Evolutionary conservation across 2,888 invertebrate species (phyloP), one percentile per base, ranked within the genome.

Genomic region (Minunthozetes semirufus): DNA sequence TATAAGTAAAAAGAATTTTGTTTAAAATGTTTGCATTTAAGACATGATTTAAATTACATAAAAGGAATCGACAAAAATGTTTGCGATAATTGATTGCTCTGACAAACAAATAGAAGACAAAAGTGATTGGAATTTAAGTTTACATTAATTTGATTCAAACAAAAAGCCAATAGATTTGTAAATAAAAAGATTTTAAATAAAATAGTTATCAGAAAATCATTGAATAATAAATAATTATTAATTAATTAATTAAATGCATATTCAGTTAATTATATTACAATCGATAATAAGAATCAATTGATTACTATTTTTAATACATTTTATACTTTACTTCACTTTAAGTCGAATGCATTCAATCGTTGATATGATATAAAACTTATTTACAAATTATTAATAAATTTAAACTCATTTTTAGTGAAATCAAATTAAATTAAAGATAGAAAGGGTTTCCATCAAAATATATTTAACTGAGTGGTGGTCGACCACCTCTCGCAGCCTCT

Each of bases 401-500:
- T 5, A 22, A 25, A 56, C 1, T 25, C 6, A 22, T 56, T 22
- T 56, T 25, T 22, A n/a, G n/a, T 9, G 3, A 56, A 25, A 56
- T 19, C 11, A 13, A 50, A 22, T 56, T 56, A 19, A 9, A 56
- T 22, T 25, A 56, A n/a, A n/a, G n/a, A n/a, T n/a, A n/a, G n/a
- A n/a, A n/a, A n/a, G n/a, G n/a, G n/a, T n/a, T n/a, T n/a, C n/a
- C n/a, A n/a, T n/a, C n/a, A n/a, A n/a, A n/a, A n/a, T 22, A 50
- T 50, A 50, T 56, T 74, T 38, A 76, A 68, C 75, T 77, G 75
- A 77, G 73, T 38, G 78, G 77, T 29, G 85, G 85, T 81, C 88
- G 84, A 79, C 88, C 87, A 79, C 88, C 87, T 81, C 91, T 87
- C 79, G 92, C 90, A 79, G 92, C 92, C 85, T 92, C 91, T 85